Conservation (phyloP, 2,797 vertebrate species). For the Hippocampus kuda region DNA sequence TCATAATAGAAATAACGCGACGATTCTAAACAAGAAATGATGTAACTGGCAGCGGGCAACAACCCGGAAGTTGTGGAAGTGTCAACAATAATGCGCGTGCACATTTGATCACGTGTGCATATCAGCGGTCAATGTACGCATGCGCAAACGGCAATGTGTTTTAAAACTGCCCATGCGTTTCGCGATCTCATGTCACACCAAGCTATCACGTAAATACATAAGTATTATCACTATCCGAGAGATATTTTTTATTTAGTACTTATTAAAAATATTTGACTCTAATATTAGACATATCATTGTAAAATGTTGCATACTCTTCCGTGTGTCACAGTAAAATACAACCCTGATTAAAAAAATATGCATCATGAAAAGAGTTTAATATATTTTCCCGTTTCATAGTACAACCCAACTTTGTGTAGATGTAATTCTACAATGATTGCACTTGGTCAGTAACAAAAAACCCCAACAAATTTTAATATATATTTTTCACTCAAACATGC, state of each 20-base stretch:
- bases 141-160: too few species aligned
- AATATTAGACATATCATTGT: too few species aligned
- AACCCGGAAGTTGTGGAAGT: not conserved
- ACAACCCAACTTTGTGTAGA: too few species aligned
- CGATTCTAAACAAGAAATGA: not conserved
- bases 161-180: too few species aligned
- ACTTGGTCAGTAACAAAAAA: not conserved
- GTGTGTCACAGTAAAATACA: too few species aligned
- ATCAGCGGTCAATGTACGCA: not conserved
- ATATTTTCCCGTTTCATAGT: too few species aligned
- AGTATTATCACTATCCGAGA: not conserved
- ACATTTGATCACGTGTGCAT: not conserved
- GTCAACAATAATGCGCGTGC: not conserved
- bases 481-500: constrained; percentile 21
- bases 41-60: not conserved
- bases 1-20: not conserved
- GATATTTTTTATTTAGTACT: not conserved
- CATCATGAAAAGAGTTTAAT: too few species aligned
- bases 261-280: too few species aligned
- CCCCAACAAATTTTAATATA: not conserved
- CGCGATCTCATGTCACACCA: too few species aligned
- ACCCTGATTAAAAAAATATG: too few species aligned
- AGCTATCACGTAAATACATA: not conserved
- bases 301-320: too few species aligned
- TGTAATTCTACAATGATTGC: too few species aligned